phyloP scores from a whole-genome alignment of 2,797 vertebrate genomes.

The Pangasius krempfi region DNA sequence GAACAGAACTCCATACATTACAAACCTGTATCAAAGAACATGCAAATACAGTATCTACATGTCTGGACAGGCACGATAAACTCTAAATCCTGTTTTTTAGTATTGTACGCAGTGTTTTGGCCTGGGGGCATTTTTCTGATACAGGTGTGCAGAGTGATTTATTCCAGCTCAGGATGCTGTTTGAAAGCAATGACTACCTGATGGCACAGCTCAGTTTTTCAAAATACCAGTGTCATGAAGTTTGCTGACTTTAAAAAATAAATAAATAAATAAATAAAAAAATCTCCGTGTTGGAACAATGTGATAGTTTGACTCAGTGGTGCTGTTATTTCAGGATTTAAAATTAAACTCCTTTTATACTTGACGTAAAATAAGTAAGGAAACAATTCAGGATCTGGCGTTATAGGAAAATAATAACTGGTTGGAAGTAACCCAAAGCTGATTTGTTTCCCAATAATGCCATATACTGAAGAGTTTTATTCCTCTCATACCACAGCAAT shows the following conservation, averaged over 20 bases:
- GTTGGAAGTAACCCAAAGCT: background rate
- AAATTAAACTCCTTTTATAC: background rate
- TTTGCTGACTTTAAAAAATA: too few relatives aligned
- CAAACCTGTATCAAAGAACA: background rate
- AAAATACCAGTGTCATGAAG: background rate
- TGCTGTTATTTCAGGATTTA: background rate
- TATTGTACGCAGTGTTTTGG: constrained; percentile 3
- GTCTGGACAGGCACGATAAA: constrained; percentile 35
- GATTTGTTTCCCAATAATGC: background rate
- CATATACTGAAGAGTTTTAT: background rate
- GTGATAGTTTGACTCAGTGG: background rate
- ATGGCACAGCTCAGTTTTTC: background rate
- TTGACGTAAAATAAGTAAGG: background rate
- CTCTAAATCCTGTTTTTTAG: background rate
- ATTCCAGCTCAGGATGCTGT: background rate
- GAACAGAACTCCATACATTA: background rate
- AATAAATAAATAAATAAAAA: too few relatives aligned
- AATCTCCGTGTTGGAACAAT: too few relatives aligned
- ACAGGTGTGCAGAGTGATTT: constrained; percentile 3
- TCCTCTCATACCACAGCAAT: background rate
- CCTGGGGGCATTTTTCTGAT: constrained; percentile 11
- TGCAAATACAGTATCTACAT: constrained; percentile 24
- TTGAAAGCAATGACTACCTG: background rate
- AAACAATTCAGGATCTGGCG: background rate
- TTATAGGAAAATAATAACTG: background rate